Conservation (phyloP, 2,888 invertebrate species). For the Melanophora roralis region DNA sequence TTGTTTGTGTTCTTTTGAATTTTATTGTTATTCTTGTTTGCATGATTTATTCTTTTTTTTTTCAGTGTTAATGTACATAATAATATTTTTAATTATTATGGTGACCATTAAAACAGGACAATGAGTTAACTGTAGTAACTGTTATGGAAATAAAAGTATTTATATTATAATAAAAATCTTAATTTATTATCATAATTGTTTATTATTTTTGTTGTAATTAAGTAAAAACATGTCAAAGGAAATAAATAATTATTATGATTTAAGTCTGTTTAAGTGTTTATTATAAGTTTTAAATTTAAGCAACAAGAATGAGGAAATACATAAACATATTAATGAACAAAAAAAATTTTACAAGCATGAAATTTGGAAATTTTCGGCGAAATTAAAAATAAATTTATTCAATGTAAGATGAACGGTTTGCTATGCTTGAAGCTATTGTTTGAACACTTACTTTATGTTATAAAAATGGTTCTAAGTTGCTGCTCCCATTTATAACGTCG, state of each 20-base stretch:
- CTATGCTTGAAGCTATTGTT: no score
- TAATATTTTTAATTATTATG: not conserved
- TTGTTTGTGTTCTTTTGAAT: not conserved
- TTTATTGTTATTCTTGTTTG: not conserved
- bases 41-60: not conserved
- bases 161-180: not conserved
- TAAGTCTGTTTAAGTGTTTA: not conserved
- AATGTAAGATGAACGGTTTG: no score
- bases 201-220: not conserved
- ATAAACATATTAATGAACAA: not conserved
- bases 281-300: constrained; percentile 21
- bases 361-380: no score
- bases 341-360: not conserved
- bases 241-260: constrained; percentile 8
- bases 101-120: not conserved
- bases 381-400: no score
- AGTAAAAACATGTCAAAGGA: not conserved
- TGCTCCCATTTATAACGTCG: no score
- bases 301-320: not conserved
- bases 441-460: no score
- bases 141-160: not conserved
- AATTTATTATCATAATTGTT: constrained; percentile 10
- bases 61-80: not conserved
- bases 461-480: no score
- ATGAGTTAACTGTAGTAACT: not conserved